Conservation (phyloP, 2,888 invertebrate genomes). For the Sclerodermus sp. region DNA sequence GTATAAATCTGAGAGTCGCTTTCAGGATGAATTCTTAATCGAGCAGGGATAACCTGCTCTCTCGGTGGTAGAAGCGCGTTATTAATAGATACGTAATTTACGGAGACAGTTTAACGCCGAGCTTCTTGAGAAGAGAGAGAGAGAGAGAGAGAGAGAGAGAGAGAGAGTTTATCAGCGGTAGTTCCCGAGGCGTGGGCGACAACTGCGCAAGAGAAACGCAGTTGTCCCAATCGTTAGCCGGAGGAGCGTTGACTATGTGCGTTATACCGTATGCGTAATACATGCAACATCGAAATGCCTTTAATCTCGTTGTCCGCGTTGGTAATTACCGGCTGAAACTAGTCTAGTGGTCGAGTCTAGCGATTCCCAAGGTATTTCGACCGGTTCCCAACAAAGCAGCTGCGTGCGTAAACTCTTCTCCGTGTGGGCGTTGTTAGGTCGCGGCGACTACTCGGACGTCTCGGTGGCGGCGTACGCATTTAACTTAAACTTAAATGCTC, state of each 20-base stretch:
- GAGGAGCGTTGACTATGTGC: too few relatives aligned
- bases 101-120: conserved; percentile 16
- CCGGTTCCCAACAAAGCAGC: conserved; percentile 1
- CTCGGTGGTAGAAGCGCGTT: neutral
- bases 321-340: conserved; percentile 3
- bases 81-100: conserved; percentile 2
- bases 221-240: neutral
- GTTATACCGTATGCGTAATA: conserved; percentile 2
- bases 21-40: too few relatives aligned
- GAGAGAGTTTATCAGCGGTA: neutral
- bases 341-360: neutral
- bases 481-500: too few relatives aligned
- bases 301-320: neutral
- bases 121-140: conserved; percentile 13
- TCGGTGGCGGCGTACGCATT: too few relatives aligned
- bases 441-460: too few relatives aligned
- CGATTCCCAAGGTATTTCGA: conserved; percentile 2
- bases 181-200: neutral
- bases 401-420: neutral
- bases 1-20: too few relatives aligned
- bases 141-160: neutral
- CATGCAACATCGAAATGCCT: conserved; percentile 1
- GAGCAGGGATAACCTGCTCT: too few relatives aligned
- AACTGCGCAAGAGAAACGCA: neutral
- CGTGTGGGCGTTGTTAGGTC: too few relatives aligned